Conservation (phyloP, 2,888 invertebrate species). For the Pyrrhia umbra region DNA sequence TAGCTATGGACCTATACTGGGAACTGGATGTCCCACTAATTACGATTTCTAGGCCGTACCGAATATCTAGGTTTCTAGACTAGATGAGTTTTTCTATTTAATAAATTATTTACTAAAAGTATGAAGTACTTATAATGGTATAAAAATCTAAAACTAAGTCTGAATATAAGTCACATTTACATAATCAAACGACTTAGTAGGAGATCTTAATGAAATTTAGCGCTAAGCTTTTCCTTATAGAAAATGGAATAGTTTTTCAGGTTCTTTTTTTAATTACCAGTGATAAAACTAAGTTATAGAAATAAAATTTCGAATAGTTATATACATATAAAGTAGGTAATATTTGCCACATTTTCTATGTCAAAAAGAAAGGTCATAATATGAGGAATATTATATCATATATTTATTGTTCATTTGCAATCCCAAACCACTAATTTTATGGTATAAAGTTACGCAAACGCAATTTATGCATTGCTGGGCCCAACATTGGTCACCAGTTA, state of each 20-base stretch:
- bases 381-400: slow-evolving; percentile 5
- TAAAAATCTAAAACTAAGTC: too few relatives aligned
- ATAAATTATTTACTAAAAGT: not conserved
- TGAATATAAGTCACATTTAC: too few relatives aligned
- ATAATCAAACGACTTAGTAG: too few relatives aligned
- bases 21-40: slow-evolving; percentile 62
- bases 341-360: not conserved
- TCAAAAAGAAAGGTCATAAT: slow-evolving; percentile 13
- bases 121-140: too few relatives aligned
- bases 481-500: slow-evolving; percentile 6
- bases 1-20: slow-evolving; percentile 41
- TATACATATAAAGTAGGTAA: too few relatives aligned
- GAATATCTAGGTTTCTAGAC: slow-evolving; percentile 64
- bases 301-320: too few relatives aligned
- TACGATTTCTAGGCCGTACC: slow-evolving; percentile 64
- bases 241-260: too few relatives aligned
- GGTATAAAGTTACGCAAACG: not conserved
- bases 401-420: not conserved
- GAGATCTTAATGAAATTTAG: too few relatives aligned
- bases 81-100: slow-evolving; percentile 21
- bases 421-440: slow-evolving; percentile 7
- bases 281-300: too few relatives aligned
- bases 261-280: too few relatives aligned
- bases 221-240: too few relatives aligned
- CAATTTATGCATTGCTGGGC: not conserved